Conservation (phyloP, 1,140 invertebrate species). For the Leptinotarsa lineolata region DNA sequence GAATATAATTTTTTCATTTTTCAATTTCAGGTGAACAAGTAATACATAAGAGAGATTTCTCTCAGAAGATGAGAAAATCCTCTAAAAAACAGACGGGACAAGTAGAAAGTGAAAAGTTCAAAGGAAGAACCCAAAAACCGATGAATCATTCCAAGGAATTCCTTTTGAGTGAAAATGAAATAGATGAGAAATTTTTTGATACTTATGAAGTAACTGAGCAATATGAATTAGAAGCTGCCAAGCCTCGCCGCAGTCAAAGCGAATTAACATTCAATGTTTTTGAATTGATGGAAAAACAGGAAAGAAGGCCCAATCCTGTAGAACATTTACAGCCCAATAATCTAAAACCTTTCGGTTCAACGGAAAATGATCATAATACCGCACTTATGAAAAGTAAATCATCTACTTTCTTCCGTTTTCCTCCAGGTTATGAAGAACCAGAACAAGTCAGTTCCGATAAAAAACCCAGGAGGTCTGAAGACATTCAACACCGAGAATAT, state of each 20-base stretch:
- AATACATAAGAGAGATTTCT: background rate
- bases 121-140: background rate
- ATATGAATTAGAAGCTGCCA: constrained; percentile 35
- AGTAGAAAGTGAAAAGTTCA: background rate
- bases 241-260: constrained; percentile 24
- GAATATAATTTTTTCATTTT: no score
- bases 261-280: constrained; percentile 16
- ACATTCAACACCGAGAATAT: constrained; percentile 3
- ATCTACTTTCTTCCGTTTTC: background rate
- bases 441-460: background rate
- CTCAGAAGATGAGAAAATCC: background rate
- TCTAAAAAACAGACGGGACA: background rate
- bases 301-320: background rate
- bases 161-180: background rate
- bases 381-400: constrained; percentile 2
- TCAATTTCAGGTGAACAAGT: background rate
- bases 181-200: background rate
- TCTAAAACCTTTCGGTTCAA: constrained; percentile 34
- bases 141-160: background rate
- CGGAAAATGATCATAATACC: constrained; percentile 8
- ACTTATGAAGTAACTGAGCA: constrained; percentile 23
- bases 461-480: background rate
- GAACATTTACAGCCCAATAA: constrained; percentile 32
- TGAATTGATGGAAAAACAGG: constrained; percentile 24
- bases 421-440: background rate